phyloP scores from a whole-genome alignment of 2,113 vertebrate species.

The Pelecanus crispus region DNA sequence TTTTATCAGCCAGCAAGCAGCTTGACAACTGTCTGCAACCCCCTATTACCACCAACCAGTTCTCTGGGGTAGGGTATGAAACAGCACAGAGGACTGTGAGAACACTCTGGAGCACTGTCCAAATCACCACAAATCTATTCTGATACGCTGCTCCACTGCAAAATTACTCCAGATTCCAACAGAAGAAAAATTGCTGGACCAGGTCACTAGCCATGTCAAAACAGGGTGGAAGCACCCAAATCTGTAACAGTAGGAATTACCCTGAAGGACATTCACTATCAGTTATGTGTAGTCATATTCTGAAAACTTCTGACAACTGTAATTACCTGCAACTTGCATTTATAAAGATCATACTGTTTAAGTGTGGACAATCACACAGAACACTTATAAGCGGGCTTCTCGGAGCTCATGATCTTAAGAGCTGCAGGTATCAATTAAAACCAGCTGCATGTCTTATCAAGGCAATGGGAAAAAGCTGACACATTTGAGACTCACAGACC shows the following conservation, averaged over 20 bases:
- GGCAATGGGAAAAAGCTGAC: not conserved
- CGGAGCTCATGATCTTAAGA: not conserved
- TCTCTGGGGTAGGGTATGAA: not conserved
- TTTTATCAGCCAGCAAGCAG: not conserved
- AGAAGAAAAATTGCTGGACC: not conserved
- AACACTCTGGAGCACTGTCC: not conserved
- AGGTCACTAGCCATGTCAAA: not conserved
- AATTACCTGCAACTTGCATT: not conserved
- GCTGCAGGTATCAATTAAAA: not conserved
- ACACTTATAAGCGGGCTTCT: not conserved
- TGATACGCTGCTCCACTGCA: not conserved
- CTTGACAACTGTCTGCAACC: not conserved
- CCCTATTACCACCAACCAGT: not conserved
- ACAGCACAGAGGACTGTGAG: not conserved
- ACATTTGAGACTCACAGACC: not conserved
- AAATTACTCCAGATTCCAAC: not conserved
- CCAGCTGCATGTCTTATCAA: not conserved
- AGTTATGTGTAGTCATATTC: not conserved
- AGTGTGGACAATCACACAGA: fast-evolving
- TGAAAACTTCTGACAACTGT: not conserved
- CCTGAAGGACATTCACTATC: not conserved
- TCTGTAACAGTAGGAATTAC: not conserved
- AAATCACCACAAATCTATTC: not conserved
- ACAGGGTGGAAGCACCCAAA: not conserved
- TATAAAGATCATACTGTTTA: not conserved